Evolutionary conservation across 2,888 invertebrate species (phyloP).

Genomic region (Syrphus vitripennis): DNA sequence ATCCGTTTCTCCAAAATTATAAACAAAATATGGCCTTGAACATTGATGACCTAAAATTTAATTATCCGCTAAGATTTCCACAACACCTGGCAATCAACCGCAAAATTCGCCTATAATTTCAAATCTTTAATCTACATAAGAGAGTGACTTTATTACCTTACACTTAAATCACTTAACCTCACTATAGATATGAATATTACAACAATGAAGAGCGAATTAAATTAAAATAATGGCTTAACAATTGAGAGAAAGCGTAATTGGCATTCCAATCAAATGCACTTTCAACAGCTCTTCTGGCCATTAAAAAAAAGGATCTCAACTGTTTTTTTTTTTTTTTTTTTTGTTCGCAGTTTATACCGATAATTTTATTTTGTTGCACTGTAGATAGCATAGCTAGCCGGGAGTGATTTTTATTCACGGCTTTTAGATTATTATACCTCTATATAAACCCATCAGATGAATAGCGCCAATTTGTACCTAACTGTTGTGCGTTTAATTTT

Average conservation of each 20-base stretch:
- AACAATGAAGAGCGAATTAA: background rate
- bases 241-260: constrained; percentile 69
- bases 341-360: background rate
- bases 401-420: background rate
- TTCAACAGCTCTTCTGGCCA: constrained; percentile 9
- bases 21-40: too few relatives aligned
- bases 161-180: constrained; percentile 30
- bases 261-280: constrained; percentile 21
- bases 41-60: too few relatives aligned
- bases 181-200: background rate
- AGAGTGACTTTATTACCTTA: constrained; percentile 24
- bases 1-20: too few relatives aligned
- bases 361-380: constrained; percentile 1
- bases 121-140: background rate
- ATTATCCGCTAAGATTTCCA: too few relatives aligned
- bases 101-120: background rate
- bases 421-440: too few relatives aligned
- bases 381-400: constrained; percentile 1
- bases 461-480: constrained; percentile 40
- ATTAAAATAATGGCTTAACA: constrained; percentile 24
- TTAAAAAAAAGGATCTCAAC: constrained; percentile 37
- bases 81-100: background rate
- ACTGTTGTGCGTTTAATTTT: constrained; percentile 20
- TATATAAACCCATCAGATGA: constrained; percentile 44
- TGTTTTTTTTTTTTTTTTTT: background rate